phyloP scores from a whole-genome alignment of 1,140 invertebrate genomes.

The Rhyacophila brunnea region DNA sequence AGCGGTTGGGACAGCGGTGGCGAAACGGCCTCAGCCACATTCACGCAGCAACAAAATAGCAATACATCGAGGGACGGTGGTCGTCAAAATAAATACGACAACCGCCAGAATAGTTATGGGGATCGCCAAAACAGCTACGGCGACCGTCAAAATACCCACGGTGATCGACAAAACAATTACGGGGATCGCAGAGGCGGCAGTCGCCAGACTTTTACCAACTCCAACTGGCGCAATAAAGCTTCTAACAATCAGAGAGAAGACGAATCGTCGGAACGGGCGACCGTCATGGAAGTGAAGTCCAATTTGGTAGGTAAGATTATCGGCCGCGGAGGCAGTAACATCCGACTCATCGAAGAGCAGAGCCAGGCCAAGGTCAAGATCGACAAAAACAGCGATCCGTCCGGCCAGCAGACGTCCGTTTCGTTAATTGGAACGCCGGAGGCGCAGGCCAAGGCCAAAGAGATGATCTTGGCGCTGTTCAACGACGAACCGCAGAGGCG shows the following conservation, averaged over 20 bases:
- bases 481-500: neutral
- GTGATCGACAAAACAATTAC: neutral
- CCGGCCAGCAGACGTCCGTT: constrained; percentile 47
- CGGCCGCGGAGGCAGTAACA: constrained; percentile 72
- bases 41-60: neutral
- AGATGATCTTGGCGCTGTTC: constrained; percentile 53
- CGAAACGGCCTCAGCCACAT: neutral
- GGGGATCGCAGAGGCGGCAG: neutral
- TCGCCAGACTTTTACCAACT: neutral
- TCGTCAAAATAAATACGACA: too few species aligned
- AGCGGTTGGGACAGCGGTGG: constrained; percentile 15
- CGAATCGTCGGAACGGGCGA: neutral
- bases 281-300: constrained; percentile 12
- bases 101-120: neutral
- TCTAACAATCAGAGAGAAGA: neutral
- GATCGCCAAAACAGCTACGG: neutral
- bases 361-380: constrained; percentile 46
- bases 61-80: neutral
- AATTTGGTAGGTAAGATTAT: constrained; percentile 46
- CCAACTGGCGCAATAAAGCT: neutral
- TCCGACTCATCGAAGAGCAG: constrained; percentile 65
- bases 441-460: constrained; percentile 53
- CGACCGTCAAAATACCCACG: neutral
- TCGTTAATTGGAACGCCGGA: constrained; percentile 55
- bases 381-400: constrained; percentile 43